These are phyloP conservation scores for Cheiracanthium punctorium DNA, from an alignment of 2,888 invertebrate species.

Conservation along the genomic window DNA sequence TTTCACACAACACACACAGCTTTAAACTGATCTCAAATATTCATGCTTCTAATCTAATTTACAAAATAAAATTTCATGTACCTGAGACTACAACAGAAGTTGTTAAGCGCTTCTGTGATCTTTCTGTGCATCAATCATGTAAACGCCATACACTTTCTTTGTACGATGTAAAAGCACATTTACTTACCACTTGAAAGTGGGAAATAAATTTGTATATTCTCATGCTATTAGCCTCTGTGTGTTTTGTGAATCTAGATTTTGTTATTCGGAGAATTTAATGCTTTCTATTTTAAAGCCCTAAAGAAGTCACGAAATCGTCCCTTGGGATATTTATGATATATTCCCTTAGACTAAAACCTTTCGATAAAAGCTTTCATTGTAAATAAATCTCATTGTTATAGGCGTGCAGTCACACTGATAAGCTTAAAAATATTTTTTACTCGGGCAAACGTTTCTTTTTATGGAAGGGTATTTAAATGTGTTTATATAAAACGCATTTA, in stretches of 20 bases:
- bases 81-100: no score
- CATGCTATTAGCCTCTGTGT: not conserved
- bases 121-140: no score
- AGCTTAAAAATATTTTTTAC: not conserved
- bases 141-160: no score
- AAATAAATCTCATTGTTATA: slow-evolving; percentile 5
- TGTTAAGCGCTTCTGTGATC: no score
- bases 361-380: slow-evolving; percentile 1
- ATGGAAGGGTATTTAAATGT: not conserved
- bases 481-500: no score
- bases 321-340: slow-evolving; percentile 1
- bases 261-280: not conserved
- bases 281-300: not conserved
- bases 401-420: not conserved
- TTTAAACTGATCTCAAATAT: no score
- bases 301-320: slow-evolving; percentile 3
- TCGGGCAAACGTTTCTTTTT: not conserved
- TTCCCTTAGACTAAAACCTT: not conserved
- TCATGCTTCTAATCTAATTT: no score
- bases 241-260: not conserved
- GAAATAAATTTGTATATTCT: not conserved
- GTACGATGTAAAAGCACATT: no score
- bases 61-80: no score
- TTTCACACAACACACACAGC: no score
- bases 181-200: not conserved